phyloP scores from a whole-genome alignment of 1,140 invertebrate species.

The Phortica variegata region DNA sequence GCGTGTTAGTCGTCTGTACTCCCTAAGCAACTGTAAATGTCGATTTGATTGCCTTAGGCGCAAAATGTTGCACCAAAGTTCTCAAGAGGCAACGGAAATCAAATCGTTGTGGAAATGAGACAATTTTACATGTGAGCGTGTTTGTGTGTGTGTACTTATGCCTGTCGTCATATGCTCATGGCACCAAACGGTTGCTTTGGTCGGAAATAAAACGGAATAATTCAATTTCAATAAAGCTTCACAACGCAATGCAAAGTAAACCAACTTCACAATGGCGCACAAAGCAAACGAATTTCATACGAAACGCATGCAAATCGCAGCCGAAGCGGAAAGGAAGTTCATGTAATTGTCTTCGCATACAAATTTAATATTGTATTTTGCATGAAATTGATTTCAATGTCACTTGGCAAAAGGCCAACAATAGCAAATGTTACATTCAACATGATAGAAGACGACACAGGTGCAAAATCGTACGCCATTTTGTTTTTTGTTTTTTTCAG shows the following conservation, averaged over 20 bases:
- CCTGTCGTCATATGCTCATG: constrained; percentile 29
- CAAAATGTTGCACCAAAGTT: no score
- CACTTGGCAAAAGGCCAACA: no score
- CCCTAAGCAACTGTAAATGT: no score
- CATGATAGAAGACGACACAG: no score
- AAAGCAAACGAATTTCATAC: no score
- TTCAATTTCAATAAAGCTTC: constrained; percentile 45
- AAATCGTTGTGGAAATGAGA: no score
- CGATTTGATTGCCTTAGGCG: no score
- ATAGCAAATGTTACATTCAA: no score
- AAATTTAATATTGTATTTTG: constrained; percentile 50
- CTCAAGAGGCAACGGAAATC: no score
- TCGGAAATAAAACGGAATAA: constrained; percentile 55
- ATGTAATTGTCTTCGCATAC: constrained; percentile 52
- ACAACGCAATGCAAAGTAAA: constrained; percentile 24
- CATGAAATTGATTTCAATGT: constrained; percentile 46
- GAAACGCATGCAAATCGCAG: constrained; percentile 8
- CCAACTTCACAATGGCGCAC: constrained; percentile 6
- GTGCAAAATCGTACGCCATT: no score
- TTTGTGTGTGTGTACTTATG: constrained; percentile 1
- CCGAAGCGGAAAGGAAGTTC: constrained; percentile 42
- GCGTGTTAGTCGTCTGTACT: not conserved
- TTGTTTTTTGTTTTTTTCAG: no score
- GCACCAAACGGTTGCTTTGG: constrained; percentile 7
- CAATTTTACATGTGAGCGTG: no score